Percentiles rank a stretch among this genome's conserved stretches.
Evolutionary conservation across 1,140 invertebrate genomes (phyloP).

Genomic region (Hyles euphorbiae): DNA sequence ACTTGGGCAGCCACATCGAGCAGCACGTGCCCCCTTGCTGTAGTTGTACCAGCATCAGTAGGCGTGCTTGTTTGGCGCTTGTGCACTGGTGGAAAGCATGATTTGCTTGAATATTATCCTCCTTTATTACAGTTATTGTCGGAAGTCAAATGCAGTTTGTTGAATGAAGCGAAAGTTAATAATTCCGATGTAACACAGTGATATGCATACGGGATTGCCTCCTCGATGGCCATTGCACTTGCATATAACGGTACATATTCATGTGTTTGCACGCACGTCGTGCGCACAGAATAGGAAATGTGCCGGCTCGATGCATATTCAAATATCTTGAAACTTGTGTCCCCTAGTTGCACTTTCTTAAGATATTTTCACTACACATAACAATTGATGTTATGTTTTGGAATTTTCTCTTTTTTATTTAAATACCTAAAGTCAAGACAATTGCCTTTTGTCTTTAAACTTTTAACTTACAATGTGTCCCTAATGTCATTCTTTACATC

Average conservation of each 20-base stretch:
- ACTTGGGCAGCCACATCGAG: no score
- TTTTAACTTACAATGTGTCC: no score
- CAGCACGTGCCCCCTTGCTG: slow-evolving; percentile 16
- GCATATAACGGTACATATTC: slow-evolving; percentile 53
- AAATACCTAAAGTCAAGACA: background rate
- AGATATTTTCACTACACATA: slow-evolving; percentile 22
- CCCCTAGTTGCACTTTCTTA: slow-evolving; percentile 45
- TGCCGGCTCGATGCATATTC: slow-evolving; percentile 46
- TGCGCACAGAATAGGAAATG: slow-evolving; percentile 52
- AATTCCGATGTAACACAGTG: slow-evolving; percentile 40
- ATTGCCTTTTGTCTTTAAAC: no score
- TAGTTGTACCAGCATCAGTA: slow-evolving; percentile 17
- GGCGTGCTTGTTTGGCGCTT: slow-evolving; percentile 41
- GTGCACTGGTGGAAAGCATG: slow-evolving; percentile 34
- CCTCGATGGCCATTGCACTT: slow-evolving; percentile 56
- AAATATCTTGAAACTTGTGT: slow-evolving; percentile 40
- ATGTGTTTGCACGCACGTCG: slow-evolving; percentile 43
- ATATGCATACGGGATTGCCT: slow-evolving; percentile 54
- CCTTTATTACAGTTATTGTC: slow-evolving; percentile 11
- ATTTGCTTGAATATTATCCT: slow-evolving; percentile 8
- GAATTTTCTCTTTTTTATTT: background rate
- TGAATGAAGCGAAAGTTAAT: slow-evolving; percentile 50
- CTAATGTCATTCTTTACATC: no score
- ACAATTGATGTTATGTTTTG: no score
- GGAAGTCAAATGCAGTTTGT: slow-evolving; percentile 71